These are phyloP conservation scores for Actinostola sp. DNA, from an alignment of 92 coral and sea anemone species.

Conservation along the genomic window DNA sequence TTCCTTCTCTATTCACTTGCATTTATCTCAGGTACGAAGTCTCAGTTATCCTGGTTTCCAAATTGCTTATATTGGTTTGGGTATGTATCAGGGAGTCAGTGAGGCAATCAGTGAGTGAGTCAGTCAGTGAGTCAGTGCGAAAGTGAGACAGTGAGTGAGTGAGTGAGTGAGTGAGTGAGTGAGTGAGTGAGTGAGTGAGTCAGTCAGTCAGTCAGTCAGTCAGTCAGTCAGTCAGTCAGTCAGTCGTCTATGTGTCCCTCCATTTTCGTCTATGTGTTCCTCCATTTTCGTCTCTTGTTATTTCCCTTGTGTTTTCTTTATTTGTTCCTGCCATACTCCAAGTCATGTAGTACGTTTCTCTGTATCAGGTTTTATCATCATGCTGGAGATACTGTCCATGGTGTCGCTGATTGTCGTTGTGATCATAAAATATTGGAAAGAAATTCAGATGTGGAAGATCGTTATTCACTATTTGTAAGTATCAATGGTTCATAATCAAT, in stretches of 20 bases:
- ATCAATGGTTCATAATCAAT: no score
- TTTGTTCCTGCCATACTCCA: no score
- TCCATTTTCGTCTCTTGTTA: no score
- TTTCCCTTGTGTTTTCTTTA: neutral
- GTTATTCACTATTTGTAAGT: neutral
- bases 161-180: no score
- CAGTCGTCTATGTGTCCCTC: no score
- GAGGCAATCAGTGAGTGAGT: neutral
- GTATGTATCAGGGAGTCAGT: neutral
- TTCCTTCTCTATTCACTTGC: no score
- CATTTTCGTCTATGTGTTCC: no score
- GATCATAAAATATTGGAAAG: neutral
- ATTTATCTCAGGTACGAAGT: neutral
- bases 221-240: no score
- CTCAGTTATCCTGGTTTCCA: slow-evolving; percentile 20
- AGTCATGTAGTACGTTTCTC: no score
- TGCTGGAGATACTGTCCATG: neutral
- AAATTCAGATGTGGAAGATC: neutral
- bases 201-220: no score
- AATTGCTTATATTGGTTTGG: slow-evolving; percentile 14
- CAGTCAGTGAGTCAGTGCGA: neutral
- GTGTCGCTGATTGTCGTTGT: neutral
- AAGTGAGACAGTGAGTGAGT: no score
- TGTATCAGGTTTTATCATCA: neutral
- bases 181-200: no score